Base-by-base conservation (phyloP, 2,797 vertebrate genomes). In the Linurgus olivaceus region DNA sequence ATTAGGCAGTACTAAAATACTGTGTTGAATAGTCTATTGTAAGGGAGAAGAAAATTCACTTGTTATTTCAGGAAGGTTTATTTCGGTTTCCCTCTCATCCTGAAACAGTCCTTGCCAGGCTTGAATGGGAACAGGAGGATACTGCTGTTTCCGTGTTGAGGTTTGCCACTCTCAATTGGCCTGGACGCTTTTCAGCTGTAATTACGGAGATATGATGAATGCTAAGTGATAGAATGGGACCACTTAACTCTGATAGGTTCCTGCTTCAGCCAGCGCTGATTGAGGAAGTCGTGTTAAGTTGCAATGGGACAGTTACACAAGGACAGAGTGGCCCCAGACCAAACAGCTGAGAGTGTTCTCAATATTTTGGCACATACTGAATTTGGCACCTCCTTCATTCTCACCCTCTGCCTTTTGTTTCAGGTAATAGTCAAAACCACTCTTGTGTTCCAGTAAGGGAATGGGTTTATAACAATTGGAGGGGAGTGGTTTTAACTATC, bases 211-310 rank as follows among this genome's bases (percentile, higher is more conserved):
- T 65, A 65, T 28, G 88, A 95, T 15, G 40, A 95, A 96, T 86
- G 40, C 54, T 42, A 81, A 93, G 70, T 90, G 94, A 96, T 95
- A 66, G 94, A 95, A 96, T 95, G 90, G 84, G 92, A 94, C 23
- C 62, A 57, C 23, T 61, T 76, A 63, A 50, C 58, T 47, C 28
- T 17, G 42, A 52, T 9, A 40, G 57, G 57, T 40, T 94, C 94
- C 75, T 4, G 35, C 65, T 47, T 78, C 75, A 77, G 68, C 57
- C 45, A 54, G 85, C 0, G 4, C 58, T 80, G 65, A 86, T 24
- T 29, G 84, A 86, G 47, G 35, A 83, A 78, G 72, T 24, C 1
- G 1, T 5, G n/a, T 40, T 42, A 68, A 47, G 16, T 58, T 81
- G 65, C 90, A 67, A 9, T 31, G 85, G 89, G 87, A 81, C 54